These are phyloP conservation scores for Lamprotornis superbus DNA, from an alignment of 2,113 vertebrate genomes.

Conservation along the genomic window DNA sequence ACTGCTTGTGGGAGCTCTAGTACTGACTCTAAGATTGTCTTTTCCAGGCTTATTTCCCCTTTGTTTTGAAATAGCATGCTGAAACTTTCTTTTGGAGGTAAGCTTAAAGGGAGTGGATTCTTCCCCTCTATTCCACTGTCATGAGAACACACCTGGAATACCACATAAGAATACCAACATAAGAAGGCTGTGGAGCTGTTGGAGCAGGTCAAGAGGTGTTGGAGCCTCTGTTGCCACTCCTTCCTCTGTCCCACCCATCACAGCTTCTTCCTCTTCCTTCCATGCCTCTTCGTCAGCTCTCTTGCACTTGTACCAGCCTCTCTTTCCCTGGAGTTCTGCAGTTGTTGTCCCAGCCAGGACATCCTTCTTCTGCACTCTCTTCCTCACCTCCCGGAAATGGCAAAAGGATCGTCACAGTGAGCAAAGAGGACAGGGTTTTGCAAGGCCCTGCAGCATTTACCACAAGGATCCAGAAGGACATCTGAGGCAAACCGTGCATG, in stretches of 20 bases:
- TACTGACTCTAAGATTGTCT: neutral
- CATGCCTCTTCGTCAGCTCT: neutral
- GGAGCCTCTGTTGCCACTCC: neutral
- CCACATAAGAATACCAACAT: no score
- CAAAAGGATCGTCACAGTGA: neutral
- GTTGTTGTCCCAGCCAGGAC: neutral
- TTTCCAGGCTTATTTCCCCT: neutral
- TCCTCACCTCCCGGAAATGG: neutral
- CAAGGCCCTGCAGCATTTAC: accelerated
- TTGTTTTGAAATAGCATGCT: neutral
- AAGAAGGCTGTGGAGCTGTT: neutral
- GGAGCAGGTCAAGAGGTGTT: neutral
- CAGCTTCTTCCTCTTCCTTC: neutral
- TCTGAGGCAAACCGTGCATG: neutral
- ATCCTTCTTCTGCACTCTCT: neutral
- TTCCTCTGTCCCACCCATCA: neutral
- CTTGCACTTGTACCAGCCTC: neutral
- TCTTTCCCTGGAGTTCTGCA: neutral
- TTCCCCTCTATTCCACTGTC: neutral
- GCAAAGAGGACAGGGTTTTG: neutral
- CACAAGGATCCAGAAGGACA: neutral
- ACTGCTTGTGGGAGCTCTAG: neutral
- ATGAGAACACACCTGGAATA: neutral
- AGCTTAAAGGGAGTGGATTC: neutral
- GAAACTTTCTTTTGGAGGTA: neutral